Conservation (phyloP, 2,797 vertebrate genomes). For the Amphiprion clarkii region DNA sequence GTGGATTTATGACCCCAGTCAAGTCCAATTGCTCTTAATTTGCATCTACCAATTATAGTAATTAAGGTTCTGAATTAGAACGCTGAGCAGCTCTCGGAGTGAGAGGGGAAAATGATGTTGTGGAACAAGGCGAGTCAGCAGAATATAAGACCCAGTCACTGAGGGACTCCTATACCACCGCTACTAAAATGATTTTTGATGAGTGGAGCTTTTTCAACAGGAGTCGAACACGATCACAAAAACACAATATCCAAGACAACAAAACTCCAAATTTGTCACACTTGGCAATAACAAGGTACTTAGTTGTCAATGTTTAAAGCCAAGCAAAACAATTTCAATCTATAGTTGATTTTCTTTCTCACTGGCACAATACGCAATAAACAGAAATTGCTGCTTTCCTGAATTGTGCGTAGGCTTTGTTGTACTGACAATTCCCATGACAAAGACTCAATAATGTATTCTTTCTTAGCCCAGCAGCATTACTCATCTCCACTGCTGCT, state of each 20-base stretch:
- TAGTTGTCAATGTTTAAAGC: slow-evolving; percentile 14
- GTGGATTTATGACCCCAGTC: slow-evolving; percentile 87
- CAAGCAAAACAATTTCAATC: slow-evolving; percentile 35
- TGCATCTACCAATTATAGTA: slow-evolving; percentile 86
- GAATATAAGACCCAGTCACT: slow-evolving; percentile 55
- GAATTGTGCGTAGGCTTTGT: slow-evolving; percentile 24
- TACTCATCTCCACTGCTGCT: slow-evolving; percentile 63
- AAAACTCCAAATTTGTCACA: slow-evolving; percentile 60
- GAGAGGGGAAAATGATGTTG: slow-evolving; percentile 63
- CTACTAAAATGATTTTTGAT: slow-evolving; percentile 66
- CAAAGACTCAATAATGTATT: slow-evolving; percentile 62
- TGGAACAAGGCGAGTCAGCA: slow-evolving; percentile 77
- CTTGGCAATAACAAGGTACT: slow-evolving; percentile 50
- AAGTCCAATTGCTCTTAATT: slow-evolving; percentile 87
- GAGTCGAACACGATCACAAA: slow-evolving; percentile 43
- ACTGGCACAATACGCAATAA: slow-evolving; percentile 34
- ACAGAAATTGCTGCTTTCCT: slow-evolving; percentile 54
- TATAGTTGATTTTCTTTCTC: slow-evolving; percentile 11
- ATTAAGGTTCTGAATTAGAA: slow-evolving; percentile 82
- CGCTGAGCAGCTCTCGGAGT: slow-evolving; percentile 64
- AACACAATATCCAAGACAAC: slow-evolving; percentile 51
- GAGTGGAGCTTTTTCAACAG: slow-evolving; percentile 52
- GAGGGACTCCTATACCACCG: slow-evolving; percentile 36
- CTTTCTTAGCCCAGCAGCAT: slow-evolving; percentile 60
- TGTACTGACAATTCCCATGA: slow-evolving; percentile 58